Evolutionary conservation across 2,113 vertebrate species (phyloP), one percentile per base, ranked within the genome.

Genomic region (Sylvietta virens): DNA sequence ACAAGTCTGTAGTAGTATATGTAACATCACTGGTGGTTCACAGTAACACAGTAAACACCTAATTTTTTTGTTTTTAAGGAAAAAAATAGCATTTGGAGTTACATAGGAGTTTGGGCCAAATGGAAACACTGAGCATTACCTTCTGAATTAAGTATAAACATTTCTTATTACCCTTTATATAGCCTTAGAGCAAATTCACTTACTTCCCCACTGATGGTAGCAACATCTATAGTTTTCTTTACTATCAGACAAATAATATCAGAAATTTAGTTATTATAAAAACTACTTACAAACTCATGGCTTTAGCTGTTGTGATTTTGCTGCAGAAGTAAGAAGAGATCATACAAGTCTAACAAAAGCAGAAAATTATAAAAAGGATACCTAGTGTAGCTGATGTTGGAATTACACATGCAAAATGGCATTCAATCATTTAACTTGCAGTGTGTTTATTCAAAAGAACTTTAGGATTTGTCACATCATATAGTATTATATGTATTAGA

Each of bases 11-110:
- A 64, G 27, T 53, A 81, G 73, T 70, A 51, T 54, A 81, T 87
- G 18, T 51, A 51, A 56, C 39, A 31, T 44, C 30, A 28, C 58
- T 77, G 71, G 65, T 47, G 51, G 44, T 86, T 95, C 56, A 77
- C 66, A 58, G 23, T 58, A 82, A 73, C 84, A 57, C 37, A 44
- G 37, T 93, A 78, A 74, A 89, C 33, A 88, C 50, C 27, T 31
- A 2, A 1, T 15, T 18, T 10, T 12, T 86, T 16, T 35, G 4
- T 16, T 79, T 33, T 53, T 56, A 58, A 67, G 47, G 8, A 54
- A 95, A 96, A 93, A 82, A 94, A 50, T 78, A 64, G 53, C 10
- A 70, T 96, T 65, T 91, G 4, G 23, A n/a, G 39, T 81, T 81
- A n/a, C 40, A 73, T 81, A 65, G 40, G 54, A 39, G 14, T 74